Evolutionary conservation across 1,140 invertebrate species (phyloP), one percentile per base, ranked within the genome.

Genomic region (Eufriesea mexicana): DNA sequence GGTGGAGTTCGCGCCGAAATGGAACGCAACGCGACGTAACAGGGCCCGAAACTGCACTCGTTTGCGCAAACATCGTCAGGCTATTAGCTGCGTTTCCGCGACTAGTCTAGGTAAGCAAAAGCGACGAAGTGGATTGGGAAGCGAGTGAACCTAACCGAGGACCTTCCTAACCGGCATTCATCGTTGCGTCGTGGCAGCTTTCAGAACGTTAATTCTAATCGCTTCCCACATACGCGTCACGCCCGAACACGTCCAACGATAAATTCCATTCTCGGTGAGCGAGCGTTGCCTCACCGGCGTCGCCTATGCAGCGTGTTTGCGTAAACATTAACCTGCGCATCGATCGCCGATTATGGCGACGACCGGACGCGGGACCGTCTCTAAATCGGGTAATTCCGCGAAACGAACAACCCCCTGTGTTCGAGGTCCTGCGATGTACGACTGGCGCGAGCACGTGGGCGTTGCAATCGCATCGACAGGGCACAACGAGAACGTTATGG

Each of bases 281-380:
- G n/a, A 54, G 16, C 14, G 59, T 77, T 77, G 75, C 62, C 20
- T 14, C 57, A 67, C 77, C 42, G 25, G 4, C 20, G 6, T 62
- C 67, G 57, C n/a, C 71, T 49, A n/a, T 74, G n/a, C 57, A 62
- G 18, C 6, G 2, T 9, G 59, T 23, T 81, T 75, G 73, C 72
- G 79, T 35, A 66, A 81, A 74, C 79, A 66, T 66, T 66, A 75
- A 75, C 61, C 72, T 55, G 79, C 42, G 61, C 72, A 67, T 75
- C 35, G 73, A 42, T 14, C 57, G 51, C 72, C 62, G 61, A 49
- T 67, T 67, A 81, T 67, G 49, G 72, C 42, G 47, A 49, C 57
- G 61, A 35, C 49, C 25, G 35, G 55, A 78, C 76, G n/a, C 10
- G n/a, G n/a, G 12, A 0, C 64, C n/a, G 8, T 7, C 9, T 49